Conservation (phyloP, 2,888 invertebrate species). For the Acanthosoma haemorrhoidale region DNA sequence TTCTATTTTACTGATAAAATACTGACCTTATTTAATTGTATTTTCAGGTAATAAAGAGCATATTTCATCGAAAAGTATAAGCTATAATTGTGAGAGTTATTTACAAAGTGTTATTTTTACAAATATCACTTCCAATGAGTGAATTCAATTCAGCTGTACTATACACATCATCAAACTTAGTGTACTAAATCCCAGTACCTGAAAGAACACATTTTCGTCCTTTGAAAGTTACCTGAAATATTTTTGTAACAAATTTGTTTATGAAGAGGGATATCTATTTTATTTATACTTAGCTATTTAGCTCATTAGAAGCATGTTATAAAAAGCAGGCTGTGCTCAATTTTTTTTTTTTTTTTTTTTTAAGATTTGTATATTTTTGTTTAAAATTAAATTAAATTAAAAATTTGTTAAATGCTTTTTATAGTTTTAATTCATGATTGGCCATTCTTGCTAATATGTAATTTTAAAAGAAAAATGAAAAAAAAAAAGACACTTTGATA, state of each 20-base stretch:
- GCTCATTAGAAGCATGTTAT: background rate
- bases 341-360: background rate
- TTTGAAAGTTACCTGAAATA: slow-evolving; percentile 8
- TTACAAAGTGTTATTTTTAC: too few species aligned
- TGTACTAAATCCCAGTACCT: slow-evolving; percentile 12
- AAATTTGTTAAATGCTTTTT: too few species aligned
- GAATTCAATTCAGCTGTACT: background rate
- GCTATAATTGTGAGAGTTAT: background rate
- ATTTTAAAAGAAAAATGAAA: too few species aligned
- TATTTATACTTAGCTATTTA: background rate
- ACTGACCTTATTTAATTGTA: background rate
- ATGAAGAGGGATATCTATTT: slow-evolving; percentile 6
- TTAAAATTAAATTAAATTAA: too few species aligned
- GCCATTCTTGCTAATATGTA: too few species aligned
- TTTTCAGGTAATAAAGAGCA: background rate
- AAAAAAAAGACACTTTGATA: too few species aligned
- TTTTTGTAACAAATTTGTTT: slow-evolving; percentile 2
- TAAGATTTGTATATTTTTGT: too few species aligned
- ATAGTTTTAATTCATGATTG: background rate
- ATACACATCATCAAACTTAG: background rate
- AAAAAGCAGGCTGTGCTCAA: background rate
- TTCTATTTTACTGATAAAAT: background rate
- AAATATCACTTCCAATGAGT: background rate
- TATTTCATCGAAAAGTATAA: slow-evolving; percentile 6
- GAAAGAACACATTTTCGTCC: background rate